Evolutionary conservation across 1,140 invertebrate species (phyloP).

Genomic region (Hylaeus volcanicus): DNA sequence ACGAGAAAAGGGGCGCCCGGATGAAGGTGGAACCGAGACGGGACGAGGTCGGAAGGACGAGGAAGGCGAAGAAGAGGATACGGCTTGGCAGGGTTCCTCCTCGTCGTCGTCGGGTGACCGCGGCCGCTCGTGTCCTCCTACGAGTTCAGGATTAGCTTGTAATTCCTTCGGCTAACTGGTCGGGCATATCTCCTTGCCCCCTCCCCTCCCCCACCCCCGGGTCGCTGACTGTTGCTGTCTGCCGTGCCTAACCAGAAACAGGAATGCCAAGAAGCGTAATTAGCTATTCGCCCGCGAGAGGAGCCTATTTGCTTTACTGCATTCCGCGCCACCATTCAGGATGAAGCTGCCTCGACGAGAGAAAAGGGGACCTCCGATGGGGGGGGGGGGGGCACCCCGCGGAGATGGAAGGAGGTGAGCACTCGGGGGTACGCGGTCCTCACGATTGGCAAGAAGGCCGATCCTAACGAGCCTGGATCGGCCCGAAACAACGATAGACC

Average conservation of each 20-base stretch:
- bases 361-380: neutral
- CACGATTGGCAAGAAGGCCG: slow-evolving; percentile 2
- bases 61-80: slow-evolving; percentile 18
- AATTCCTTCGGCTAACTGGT: slow-evolving; percentile 67
- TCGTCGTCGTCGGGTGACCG: slow-evolving; percentile 69
- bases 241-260: slow-evolving; percentile 76
- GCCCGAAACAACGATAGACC: slow-evolving; percentile 6
- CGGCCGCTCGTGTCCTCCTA: slow-evolving; percentile 79
- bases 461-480: slow-evolving; percentile 36
- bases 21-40: neutral
- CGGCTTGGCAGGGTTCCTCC: slow-evolving; percentile 9
- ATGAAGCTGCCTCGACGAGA: slow-evolving; percentile 50
- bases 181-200: neutral
- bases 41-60: slow-evolving; percentile 2
- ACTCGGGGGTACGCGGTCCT: slow-evolving; percentile 2
- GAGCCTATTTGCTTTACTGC: slow-evolving; percentile 78
- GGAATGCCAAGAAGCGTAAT: slow-evolving; percentile 80
- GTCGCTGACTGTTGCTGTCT: slow-evolving; percentile 46
- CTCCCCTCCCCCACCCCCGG: slow-evolving; percentile 8
- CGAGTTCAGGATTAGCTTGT: slow-evolving; percentile 78
- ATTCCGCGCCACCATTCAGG: slow-evolving; percentile 75
- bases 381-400: neutral
- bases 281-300: slow-evolving; percentile 76
- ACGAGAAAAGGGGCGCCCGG: slow-evolving; percentile 38
- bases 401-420: neutral